Conservation (phyloP, 2,797 vertebrate species). For the Lepus townsendii region DNA sequence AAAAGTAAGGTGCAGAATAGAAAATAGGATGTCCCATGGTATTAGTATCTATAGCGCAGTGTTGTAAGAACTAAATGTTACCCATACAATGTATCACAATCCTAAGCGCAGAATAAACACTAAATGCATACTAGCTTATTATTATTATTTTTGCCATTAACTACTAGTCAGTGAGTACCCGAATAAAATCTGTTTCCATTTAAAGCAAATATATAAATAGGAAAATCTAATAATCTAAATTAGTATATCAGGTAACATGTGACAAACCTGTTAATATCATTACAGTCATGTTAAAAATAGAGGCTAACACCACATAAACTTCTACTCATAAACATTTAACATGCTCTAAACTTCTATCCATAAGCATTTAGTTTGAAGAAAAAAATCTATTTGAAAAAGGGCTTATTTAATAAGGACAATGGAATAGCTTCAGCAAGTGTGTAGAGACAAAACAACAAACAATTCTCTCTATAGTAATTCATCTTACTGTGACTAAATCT, state of each 20-base stretch:
- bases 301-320: background rate
- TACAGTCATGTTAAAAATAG: background rate
- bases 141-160: background rate
- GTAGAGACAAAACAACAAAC: background rate
- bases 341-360: background rate
- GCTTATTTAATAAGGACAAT: background rate
- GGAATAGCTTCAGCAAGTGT: background rate
- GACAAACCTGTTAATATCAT: background rate
- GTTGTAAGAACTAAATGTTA: background rate
- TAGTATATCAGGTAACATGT: background rate
- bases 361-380: background rate
- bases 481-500: constrained; percentile 20
- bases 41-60: background rate
- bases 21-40: background rate
- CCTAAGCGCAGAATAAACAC: background rate
- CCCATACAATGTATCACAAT: background rate
- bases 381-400: background rate
- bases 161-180: background rate
- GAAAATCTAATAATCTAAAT: background rate
- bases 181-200: background rate
- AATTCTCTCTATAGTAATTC: constrained; percentile 31
- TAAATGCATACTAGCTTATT: background rate
- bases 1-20: background rate
- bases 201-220: background rate
- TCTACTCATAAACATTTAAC: background rate